These are phyloP conservation scores for Aethes cnicana DNA, from an alignment of 2,888 invertebrate species.

Conservation along the genomic window DNA sequence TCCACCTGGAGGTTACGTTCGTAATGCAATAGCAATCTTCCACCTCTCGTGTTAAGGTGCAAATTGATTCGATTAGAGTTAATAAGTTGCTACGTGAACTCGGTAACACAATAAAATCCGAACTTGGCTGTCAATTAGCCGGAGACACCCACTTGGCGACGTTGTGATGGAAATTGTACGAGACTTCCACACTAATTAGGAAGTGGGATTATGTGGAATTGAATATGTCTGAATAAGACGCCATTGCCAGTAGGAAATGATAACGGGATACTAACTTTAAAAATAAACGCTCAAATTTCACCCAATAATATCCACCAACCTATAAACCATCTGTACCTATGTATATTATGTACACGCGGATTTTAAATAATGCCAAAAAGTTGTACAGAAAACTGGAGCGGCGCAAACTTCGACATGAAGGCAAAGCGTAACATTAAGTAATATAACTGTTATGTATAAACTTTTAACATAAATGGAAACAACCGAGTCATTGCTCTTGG, in stretches of 20 bases:
- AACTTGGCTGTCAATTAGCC: conserved; percentile 31
- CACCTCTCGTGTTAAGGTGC: conserved; percentile 12
- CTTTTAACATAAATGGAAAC: conserved; percentile 19
- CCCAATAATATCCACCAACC: too few relatives aligned
- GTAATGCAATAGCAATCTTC: conserved; percentile 11
- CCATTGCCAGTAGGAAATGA: too few relatives aligned
- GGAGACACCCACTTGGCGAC: conserved; percentile 31
- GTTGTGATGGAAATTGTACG: conserved; percentile 37
- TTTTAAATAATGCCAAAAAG: conserved; percentile 9
- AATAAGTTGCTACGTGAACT: conserved; percentile 26
- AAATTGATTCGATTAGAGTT: conserved; percentile 19
- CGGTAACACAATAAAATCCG: conserved; percentile 31
- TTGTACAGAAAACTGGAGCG: conserved; percentile 22
- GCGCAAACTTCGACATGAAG: conserved; percentile 14
- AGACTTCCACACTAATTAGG: conserved; percentile 38
- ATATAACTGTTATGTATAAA: conserved; percentile 29
- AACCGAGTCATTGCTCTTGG: conserved; percentile 6
- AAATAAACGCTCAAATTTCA: too few relatives aligned
- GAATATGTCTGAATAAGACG: too few relatives aligned
- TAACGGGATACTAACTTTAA: too few relatives aligned
- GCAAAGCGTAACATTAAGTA: conserved; percentile 25
- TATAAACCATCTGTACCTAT: background rate
- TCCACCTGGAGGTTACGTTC: conserved; percentile 17
- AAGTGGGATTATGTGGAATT: too few relatives aligned
- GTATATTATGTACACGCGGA: background rate